Percentiles rank a stretch among this genome's conserved stretches.
These are phyloP conservation scores for Cartodere bifasciata DNA, from an alignment of 2,888 invertebrate species.

Conservation along the genomic window DNA sequence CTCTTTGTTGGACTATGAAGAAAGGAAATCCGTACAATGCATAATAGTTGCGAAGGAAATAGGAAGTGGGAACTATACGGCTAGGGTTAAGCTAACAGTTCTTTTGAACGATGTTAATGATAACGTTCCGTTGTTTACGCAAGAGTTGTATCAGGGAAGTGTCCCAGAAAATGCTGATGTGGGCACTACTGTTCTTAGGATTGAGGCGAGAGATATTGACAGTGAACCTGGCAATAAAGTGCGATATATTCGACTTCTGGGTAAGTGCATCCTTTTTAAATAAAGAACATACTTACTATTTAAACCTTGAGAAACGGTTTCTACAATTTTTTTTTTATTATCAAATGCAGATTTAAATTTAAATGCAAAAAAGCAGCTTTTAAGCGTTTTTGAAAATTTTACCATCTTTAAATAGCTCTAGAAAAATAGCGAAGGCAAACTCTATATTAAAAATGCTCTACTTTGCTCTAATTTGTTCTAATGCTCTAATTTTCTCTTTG, in stretches of 20 bases:
- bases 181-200: constrained; percentile 34
- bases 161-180: constrained; percentile 71
- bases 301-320: no score
- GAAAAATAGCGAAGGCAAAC: no score
- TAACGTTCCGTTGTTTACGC: constrained; percentile 69
- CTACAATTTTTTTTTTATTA: no score
- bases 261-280: no score
- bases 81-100: constrained; percentile 63
- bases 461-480: no score
- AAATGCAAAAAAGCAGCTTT: no score
- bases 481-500: no score
- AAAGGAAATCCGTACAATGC: constrained; percentile 53
- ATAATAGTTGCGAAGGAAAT: constrained; percentile 72
- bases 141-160: constrained; percentile 58
- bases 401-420: no score
- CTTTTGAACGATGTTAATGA: constrained; percentile 80
- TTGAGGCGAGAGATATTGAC: constrained; percentile 73
- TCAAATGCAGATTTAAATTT: no score
- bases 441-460: no score
- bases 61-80: constrained; percentile 60
- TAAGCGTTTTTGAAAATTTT: no score
- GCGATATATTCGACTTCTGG: constrained; percentile 20
- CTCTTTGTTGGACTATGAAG: constrained; percentile 73
- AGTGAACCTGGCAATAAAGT: constrained; percentile 58
- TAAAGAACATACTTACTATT: no score